A percentile compares a stretch with the other conserved stretches of the same genome.
Evolutionary conservation across 2,797 vertebrate species (phyloP).

Genomic region (Urocyon cinereoargenteus): DNA sequence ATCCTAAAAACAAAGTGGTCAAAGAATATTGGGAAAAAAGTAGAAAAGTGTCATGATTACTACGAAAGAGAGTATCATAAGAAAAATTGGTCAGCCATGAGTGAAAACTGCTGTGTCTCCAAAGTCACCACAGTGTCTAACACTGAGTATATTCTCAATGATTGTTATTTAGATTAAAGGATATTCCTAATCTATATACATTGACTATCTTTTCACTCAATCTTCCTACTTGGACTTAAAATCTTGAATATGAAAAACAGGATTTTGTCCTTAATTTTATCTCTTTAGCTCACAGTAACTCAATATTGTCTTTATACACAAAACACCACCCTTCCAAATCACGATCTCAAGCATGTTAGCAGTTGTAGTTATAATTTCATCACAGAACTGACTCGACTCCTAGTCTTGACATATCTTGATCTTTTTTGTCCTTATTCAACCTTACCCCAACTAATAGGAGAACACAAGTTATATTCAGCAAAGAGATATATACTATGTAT

Average conservation of each 20-base stretch:
- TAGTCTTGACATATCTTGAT: background rate
- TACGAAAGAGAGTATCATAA: background rate
- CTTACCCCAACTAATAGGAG: background rate
- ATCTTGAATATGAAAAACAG: background rate
- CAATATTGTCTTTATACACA: background rate
- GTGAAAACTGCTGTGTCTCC: background rate
- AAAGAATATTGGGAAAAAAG: background rate
- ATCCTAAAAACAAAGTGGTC: background rate
- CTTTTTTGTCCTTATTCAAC: background rate
- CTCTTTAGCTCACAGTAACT: background rate
- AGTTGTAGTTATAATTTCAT: background rate
- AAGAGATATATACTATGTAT: background rate
- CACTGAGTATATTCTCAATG: background rate
- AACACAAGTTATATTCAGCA: background rate
- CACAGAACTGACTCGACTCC: background rate
- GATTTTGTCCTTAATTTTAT: background rate
- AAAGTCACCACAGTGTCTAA: background rate
- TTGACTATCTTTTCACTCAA: background rate
- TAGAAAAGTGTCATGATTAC: background rate
- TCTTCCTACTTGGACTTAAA: background rate
- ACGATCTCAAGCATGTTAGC: background rate
- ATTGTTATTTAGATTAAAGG: background rate
- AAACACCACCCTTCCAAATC: background rate
- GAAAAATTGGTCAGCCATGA: background rate
- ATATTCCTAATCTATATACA: background rate